Evolutionary conservation across 2,113 vertebrate species (phyloP), one percentile per base, ranked within the genome.

Genomic region (Pituophis catenifer): DNA sequence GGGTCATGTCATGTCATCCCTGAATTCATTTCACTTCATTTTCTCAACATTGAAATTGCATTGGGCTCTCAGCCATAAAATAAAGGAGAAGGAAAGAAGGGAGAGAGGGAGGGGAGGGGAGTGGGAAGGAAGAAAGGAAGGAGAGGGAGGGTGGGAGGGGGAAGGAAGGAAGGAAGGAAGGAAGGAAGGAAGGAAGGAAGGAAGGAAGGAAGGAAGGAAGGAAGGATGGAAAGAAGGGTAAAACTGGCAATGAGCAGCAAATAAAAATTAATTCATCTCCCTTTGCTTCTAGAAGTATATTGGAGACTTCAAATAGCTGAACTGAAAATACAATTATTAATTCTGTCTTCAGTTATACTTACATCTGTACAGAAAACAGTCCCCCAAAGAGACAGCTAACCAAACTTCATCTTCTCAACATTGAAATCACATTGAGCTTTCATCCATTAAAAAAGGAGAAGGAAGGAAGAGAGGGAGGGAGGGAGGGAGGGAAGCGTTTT

Each of bases 231-330:
- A 29, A 11, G 10, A 29, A 62, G 3, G 24, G 2, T 26, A 85
- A 93, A 65, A 29, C 55, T 90, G 89, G 8, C 52, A 24, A 53
- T 85, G 44, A 29, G 9, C 52, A 81, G 65, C 92, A 44, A 86
- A 62, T 93, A 23, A 87, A 86, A 90, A 87, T 59, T 44, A 93
- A 65, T 58, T 90, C 75, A 26, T 93, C 55, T 57, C 23, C 26
- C 59, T 59, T 29, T 62, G 54, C 70, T 44, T 62, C n/a, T 89
- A 58, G 8, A 17, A 23, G 89, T 33, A 24, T 38, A 57, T 88
- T 88, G 48, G 62, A 48, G 9, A 55, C 44, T 75, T 62, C 87
- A 12, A n/a, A 21, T 10, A 12, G 38, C 21, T 65, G 85, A 50
- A 57, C 70, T 48, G n/a, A 81, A 89, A 59, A 8, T 59, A 29